phyloP scores from a whole-genome alignment of 2,797 vertebrate species.

The Crenichthys baileyi region DNA sequence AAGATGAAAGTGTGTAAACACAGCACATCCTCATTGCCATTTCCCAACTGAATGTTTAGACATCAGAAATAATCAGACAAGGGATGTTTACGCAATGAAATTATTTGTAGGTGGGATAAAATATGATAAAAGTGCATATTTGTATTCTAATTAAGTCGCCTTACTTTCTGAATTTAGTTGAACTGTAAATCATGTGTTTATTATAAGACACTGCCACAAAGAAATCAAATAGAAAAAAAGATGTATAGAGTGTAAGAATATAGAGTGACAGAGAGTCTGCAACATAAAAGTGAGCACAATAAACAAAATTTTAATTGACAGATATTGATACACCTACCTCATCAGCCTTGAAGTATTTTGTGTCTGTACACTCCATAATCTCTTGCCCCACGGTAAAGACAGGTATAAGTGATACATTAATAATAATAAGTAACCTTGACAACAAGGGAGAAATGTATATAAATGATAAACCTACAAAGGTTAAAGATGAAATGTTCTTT shows the following conservation, averaged over 20 bases:
- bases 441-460: neutral
- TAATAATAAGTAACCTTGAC: neutral
- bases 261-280: neutral
- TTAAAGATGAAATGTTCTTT: neutral
- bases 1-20: slow-evolving; percentile 27
- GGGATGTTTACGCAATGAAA: neutral
- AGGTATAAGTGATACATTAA: neutral
- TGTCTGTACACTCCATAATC: neutral
- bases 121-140: neutral
- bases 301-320: neutral
- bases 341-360: neutral
- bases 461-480: neutral
- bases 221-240: neutral
- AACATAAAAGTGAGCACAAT: neutral
- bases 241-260: neutral
- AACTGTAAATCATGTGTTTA: neutral
- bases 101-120: slow-evolving; percentile 1
- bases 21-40: neutral
- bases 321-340: neutral
- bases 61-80: neutral
- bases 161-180: neutral
- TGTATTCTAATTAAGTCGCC: neutral
- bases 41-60: neutral
- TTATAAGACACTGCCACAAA: neutral
- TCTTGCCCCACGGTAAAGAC: neutral